Conservation (phyloP, 2,797 vertebrate genomes). For the Lophotriccus pileatus region DNA sequence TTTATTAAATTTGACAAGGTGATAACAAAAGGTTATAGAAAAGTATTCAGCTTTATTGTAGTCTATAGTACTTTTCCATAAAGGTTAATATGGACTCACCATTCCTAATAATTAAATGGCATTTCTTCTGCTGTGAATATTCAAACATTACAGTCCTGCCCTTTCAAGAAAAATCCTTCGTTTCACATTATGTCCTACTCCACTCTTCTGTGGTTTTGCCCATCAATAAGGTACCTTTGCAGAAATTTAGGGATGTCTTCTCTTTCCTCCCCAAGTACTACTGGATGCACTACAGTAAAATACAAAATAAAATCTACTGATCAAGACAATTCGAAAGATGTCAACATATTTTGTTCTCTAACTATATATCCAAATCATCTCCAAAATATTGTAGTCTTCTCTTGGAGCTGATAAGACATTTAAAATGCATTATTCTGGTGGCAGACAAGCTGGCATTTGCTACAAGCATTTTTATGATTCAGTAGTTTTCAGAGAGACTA, state of each 20-base stretch:
- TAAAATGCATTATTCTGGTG: slow-evolving; percentile 39
- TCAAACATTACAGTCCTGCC: background rate
- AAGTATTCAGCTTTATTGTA: background rate
- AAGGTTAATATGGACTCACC: slow-evolving; percentile 2
- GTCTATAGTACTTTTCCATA: background rate
- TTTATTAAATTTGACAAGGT: slow-evolving; percentile 13
- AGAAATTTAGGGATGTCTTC: background rate
- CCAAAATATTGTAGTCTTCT: slow-evolving; percentile 3
- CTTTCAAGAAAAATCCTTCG: background rate
- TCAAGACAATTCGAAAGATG: slow-evolving; percentile 17
- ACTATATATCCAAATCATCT: slow-evolving; percentile 20
- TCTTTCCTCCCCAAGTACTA: background rate
- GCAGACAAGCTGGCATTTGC: slow-evolving; percentile 58
- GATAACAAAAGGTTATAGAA: slow-evolving; percentile 7
- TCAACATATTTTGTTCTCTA: slow-evolving; percentile 37
- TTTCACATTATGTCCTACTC: background rate
- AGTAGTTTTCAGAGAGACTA: slow-evolving; percentile 36
- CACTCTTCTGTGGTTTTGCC: background rate
- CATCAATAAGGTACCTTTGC: background rate
- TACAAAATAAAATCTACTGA: background rate
- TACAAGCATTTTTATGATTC: slow-evolving; percentile 56
- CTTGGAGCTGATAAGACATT: slow-evolving; percentile 53
- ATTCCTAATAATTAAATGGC: background rate
- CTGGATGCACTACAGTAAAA: background rate
- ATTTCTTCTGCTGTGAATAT: background rate